Conservation (phyloP, 2,113 vertebrate species). For the Columbina picui region DNA sequence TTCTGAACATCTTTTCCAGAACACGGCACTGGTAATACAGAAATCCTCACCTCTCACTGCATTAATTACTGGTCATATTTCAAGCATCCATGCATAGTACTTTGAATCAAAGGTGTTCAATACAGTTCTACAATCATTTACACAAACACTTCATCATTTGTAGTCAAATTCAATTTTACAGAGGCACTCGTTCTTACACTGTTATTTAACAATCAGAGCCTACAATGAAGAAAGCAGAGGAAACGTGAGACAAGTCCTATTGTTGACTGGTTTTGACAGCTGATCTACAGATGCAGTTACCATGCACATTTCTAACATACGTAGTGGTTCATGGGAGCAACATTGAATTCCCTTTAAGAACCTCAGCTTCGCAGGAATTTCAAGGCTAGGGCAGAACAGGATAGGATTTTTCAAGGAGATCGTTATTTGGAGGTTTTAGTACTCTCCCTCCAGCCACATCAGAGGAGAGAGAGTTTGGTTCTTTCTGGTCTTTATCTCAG, state of each 20-base stretch:
- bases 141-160: neutral
- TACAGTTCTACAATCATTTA: neutral
- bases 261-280: neutral
- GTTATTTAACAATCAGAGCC: neutral
- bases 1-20: constrained; percentile 27
- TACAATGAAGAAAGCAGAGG: neutral
- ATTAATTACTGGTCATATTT: constrained; percentile 30
- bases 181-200: neutral
- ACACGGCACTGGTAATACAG: neutral
- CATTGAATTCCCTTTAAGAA: neutral
- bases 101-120: neutral
- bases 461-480: neutral
- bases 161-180: neutral
- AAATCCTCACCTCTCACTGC: neutral
- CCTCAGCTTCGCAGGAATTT: neutral
- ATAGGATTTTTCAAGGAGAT: neutral
- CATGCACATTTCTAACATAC: neutral
- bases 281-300: neutral
- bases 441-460: neutral
- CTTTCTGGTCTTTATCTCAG: neutral
- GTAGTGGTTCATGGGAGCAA: neutral
- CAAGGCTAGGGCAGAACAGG: neutral
- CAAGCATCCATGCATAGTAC: neutral
- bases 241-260: neutral
- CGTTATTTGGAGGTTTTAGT: neutral